phyloP scores from a whole-genome alignment of 2,113 vertebrate genomes.

The Podarcis raffonei region DNA sequence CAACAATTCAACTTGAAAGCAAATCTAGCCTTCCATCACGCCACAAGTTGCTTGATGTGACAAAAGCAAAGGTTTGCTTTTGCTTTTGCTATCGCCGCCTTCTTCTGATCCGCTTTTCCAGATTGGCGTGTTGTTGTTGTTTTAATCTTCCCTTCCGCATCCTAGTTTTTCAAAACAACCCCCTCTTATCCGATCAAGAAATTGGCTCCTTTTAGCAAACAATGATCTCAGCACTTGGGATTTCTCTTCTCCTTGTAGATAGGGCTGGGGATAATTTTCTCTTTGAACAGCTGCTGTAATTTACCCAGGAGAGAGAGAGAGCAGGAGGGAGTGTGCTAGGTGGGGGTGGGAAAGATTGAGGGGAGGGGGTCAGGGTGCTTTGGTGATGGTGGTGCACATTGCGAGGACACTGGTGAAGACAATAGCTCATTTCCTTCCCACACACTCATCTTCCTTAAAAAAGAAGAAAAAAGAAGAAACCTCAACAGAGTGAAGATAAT shows the following conservation, averaged over 20 bases:
- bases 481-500: constrained; percentile 9
- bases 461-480: neutral
- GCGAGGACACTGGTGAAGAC: constrained; percentile 13
- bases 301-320: neutral
- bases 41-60: neutral
- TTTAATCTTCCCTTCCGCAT: neutral
- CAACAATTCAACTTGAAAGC: neutral
- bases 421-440: constrained; percentile 5
- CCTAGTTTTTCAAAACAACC: neutral
- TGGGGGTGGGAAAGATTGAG: neutral
- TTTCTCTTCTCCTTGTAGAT: neutral
- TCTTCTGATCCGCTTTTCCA: neutral
- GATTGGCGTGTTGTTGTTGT: neutral
- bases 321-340: no score
- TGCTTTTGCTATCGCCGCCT: neutral
- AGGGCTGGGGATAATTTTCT: neutral
- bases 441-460: neutral
- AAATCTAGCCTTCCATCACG: neutral
- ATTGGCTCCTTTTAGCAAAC: neutral
- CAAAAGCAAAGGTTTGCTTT: neutral
- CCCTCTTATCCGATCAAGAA: neutral
- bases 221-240: neutral
- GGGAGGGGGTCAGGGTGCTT: neutral
- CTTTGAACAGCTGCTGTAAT: constrained; percentile 4
- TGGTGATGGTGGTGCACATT: neutral